Evolutionary conservation across 2,113 vertebrate genomes (phyloP).

Genomic region (Xiphophorus couchianus): DNA sequence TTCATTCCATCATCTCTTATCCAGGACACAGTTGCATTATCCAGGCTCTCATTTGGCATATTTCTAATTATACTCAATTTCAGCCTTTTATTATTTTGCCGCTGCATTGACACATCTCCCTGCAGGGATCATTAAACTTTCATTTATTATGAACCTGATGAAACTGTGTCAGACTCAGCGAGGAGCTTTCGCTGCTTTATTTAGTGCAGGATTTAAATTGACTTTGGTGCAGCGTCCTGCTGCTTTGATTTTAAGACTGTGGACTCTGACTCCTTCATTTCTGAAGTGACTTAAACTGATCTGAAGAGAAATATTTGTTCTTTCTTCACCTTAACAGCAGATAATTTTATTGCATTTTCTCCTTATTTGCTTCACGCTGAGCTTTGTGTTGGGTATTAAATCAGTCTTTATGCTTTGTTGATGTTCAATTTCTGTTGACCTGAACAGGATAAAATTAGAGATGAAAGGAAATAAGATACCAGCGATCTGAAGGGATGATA

Average conservation of each 20-base stretch:
- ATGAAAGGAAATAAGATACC: neutral
- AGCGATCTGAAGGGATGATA: neutral
- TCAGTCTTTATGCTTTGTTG: conserved; percentile 3
- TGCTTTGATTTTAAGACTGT: conserved; percentile 39
- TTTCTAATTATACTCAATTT: conserved; percentile 66
- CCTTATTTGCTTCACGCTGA: conserved; percentile 3
- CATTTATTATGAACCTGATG: conserved; percentile 65
- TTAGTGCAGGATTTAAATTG: conserved; percentile 55
- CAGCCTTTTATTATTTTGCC: conserved; percentile 52
- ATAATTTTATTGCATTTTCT: conserved; percentile 9
- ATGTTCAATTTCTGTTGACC: conserved; percentile 8
- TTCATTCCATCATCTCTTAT: conserved; percentile 10
- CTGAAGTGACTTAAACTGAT: conserved; percentile 23
- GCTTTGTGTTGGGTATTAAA: neutral
- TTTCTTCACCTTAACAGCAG: conserved; percentile 8
- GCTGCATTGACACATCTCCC: conserved; percentile 53
- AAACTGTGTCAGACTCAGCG: conserved; percentile 62
- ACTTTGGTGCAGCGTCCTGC: conserved; percentile 37
- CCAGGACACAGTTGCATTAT: conserved; percentile 8
- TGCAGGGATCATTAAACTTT: conserved; percentile 66
- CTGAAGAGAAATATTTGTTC: conserved; percentile 25
- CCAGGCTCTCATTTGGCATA: conserved; percentile 37
- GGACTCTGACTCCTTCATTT: conserved; percentile 38
- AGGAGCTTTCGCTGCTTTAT: conserved; percentile 57
- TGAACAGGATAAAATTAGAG: conserved; percentile 1